Evolutionary conservation across 2,797 vertebrate species (phyloP).

Genomic region (Balearica regulorum): DNA sequence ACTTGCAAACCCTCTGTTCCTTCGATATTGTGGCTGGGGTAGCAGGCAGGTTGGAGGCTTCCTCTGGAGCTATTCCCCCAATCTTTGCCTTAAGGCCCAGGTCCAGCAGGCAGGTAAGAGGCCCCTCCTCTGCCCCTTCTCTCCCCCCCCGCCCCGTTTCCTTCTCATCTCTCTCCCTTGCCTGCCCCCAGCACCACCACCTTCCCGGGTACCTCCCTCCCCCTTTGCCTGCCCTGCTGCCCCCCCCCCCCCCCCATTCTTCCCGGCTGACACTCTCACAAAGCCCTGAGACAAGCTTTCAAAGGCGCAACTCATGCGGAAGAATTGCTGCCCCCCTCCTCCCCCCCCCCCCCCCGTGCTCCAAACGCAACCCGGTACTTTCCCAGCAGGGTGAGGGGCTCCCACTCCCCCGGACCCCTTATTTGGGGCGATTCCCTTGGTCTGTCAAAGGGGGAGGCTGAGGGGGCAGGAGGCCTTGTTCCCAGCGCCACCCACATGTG

Average conservation of each 20-base stretch:
- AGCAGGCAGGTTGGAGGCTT: slow-evolving; percentile 54
- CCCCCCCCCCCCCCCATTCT: slow-evolving; percentile 56
- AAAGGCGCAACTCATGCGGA: slow-evolving; percentile 80
- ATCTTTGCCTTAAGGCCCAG: background rate
- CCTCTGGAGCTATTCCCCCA: slow-evolving; percentile 49
- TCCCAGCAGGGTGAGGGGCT: slow-evolving; percentile 57
- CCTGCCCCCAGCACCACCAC: slow-evolving; percentile 39
- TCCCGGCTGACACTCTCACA: slow-evolving; percentile 69
- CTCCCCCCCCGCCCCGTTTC: accelerated
- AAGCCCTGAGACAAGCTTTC: slow-evolving; percentile 69
- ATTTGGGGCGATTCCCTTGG: background rate
- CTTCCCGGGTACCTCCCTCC: slow-evolving; percentile 13
- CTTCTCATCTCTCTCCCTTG: background rate
- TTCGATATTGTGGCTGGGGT: background rate
- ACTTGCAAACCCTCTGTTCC: slow-evolving; percentile 58
- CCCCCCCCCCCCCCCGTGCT: background rate
- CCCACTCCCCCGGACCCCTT: slow-evolving; percentile 6
- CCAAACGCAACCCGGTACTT: slow-evolving; percentile 1
- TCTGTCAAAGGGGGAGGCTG: background rate
- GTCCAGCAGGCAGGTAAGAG: background rate
- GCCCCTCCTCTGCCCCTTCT: too few species aligned
- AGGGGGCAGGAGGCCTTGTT: slow-evolving; percentile 17
- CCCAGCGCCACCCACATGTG: slow-evolving; percentile 76
- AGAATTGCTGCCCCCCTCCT: slow-evolving; percentile 30
- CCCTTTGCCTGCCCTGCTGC: background rate